phyloP scores from a whole-genome alignment of 1,140 invertebrate species.

The Nephotettix cincticeps region DNA sequence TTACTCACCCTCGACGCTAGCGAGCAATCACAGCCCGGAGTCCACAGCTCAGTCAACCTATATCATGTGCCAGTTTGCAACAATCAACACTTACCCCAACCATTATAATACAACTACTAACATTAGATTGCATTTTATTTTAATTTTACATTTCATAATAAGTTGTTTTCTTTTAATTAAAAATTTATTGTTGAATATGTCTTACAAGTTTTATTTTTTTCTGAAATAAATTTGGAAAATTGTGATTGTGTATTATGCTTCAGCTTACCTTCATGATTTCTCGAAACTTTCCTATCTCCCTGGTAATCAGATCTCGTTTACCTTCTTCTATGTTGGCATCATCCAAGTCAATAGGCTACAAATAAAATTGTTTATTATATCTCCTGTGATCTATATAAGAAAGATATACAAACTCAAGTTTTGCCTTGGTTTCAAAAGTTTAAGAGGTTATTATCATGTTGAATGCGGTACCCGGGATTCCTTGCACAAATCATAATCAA shows the following conservation, averaged over 20 bases:
- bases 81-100: slow-evolving; percentile 5
- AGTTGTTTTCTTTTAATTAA: not conserved
- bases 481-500: no score
- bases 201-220: no score
- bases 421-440: no score
- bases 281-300: slow-evolving; percentile 95
- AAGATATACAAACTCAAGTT: no score
- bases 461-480: no score
- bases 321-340: slow-evolving; percentile 93
- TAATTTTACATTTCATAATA: not conserved
- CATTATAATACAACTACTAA: not conserved
- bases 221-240: no score
- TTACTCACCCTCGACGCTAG: not conserved
- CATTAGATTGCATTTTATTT: not conserved
- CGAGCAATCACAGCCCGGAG: not conserved
- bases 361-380: no score
- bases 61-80: slow-evolving; percentile 20
- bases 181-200: not conserved
- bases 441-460: no score
- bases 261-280: slow-evolving; percentile 92
- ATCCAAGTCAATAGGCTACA: slow-evolving; percentile 56
- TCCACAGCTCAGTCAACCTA: slow-evolving; percentile 4
- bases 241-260: not conserved
- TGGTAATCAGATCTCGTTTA: slow-evolving; percentile 92
- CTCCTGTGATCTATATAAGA: no score